Evolutionary conservation across 2,113 vertebrate genomes (phyloP), one percentile per base, ranked within the genome.

Genomic region (Acanthisitta chloris): DNA sequence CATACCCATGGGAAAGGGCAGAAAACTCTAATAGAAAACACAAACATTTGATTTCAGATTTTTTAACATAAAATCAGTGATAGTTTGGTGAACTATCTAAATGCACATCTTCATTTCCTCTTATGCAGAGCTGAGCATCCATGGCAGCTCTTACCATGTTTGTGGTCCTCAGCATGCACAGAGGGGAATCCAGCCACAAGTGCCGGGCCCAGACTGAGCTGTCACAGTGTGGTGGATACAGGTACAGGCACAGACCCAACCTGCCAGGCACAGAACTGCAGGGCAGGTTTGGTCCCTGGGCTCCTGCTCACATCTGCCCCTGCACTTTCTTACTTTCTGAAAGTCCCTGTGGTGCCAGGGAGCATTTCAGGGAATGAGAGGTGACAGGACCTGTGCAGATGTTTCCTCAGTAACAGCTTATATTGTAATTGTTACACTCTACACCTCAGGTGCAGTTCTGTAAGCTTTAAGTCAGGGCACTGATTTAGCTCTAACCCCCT

Each of bases 261-360:
- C 49, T 4, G 3, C 9, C 6, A 5, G 38, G 46, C 33, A 38
- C 16, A 3, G 34, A 72, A 29, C 33, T 4, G 49, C 6, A 17
- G 23, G 28, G 25, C 43, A 54, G 43, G 40, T 14, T 57, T 25
- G 65, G 8, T 5, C 79, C 55, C 33, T 19, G 4, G 45, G 7
- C 26, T 40, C 6, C 34, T 0, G 2, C 25, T 2, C 29, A 7
- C 57, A 34, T 58, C 73, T 67, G 36, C 3, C 33, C 11, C 12
- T 24, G 0, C 18, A 9, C 28, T 38, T 61, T 38, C 12, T 61
- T 46, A 9, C n/a, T n/a, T 66, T 36, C 81, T 3, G 0, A 29
- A 36, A 33, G 31, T 10, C 51, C 14, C 52, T 0, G 0, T 38
- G 48, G 46, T 18, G 31, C 19, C 5, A 1, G 2, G 29, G 20